These are phyloP conservation scores for Mesorhabditis spiculigera DNA, from an alignment of 2,888 invertebrate genomes.

Conservation along the genomic window DNA sequence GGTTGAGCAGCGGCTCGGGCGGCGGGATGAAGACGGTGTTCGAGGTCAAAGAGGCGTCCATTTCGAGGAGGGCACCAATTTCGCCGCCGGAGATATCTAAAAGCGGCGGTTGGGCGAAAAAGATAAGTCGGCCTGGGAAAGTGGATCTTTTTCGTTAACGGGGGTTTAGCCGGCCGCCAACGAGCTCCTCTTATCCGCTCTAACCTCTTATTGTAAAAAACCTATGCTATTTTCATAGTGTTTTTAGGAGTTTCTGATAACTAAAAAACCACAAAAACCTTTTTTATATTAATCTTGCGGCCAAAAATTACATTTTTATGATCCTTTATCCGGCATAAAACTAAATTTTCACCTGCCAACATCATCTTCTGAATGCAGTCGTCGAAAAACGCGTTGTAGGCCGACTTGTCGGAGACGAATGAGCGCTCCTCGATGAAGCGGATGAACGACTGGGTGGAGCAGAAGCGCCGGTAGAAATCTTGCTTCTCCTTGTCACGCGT, in stretches of 20 bases:
- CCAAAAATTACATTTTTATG: too few relatives aligned
- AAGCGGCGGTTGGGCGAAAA: too few relatives aligned
- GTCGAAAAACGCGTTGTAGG: constrained; percentile 90
- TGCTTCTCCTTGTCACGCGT: background rate
- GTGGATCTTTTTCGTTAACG: too few relatives aligned
- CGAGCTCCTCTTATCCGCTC: too few relatives aligned
- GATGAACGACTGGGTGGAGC: constrained; percentile 54
- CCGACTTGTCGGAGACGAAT: constrained; percentile 90
- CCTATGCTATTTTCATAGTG: too few relatives aligned
- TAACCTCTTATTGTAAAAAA: too few relatives aligned
- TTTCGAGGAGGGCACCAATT: constrained; percentile 28
- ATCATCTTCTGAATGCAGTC: constrained; percentile 80
- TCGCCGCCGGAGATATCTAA: background rate
- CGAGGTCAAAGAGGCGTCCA: constrained; percentile 24
- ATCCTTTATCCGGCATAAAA: background rate
- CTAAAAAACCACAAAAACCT: too few relatives aligned
- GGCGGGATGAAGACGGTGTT: constrained; percentile 79
- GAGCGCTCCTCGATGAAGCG: constrained; percentile 97
- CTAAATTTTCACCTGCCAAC: constrained; percentile 31
- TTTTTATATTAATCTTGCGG: too few relatives aligned
- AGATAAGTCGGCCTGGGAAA: too few relatives aligned
- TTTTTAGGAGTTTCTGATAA: too few relatives aligned
- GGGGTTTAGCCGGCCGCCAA: too few relatives aligned
- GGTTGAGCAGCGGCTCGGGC: constrained; percentile 71
- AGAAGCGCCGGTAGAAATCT: constrained; percentile 24